These are phyloP conservation scores for Sebastolobus alascanus DNA, from an alignment of 2,797 vertebrate species.

Conservation along the genomic window DNA sequence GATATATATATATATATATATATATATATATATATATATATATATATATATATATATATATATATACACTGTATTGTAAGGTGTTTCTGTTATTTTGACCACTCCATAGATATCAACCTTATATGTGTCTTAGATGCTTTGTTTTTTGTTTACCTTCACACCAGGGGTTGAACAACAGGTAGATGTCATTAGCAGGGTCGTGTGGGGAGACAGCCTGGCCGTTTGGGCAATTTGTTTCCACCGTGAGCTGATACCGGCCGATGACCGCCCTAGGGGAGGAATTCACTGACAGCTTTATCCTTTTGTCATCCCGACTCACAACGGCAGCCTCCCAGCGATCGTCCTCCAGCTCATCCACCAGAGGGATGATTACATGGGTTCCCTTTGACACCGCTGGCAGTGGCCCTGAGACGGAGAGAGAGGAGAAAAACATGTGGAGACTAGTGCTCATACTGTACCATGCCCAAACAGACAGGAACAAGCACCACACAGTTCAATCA, in stretches of 20 bases:
- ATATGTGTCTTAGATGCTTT: background rate
- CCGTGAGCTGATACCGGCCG: conserved; percentile 86
- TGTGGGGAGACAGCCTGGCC: conserved; percentile 77
- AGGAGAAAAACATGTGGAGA: background rate
- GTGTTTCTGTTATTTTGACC: conserved; percentile 12
- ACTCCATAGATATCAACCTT: background rate
- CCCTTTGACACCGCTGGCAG: conserved; percentile 84
- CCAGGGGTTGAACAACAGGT: conserved; percentile 93
- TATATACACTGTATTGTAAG: no score
- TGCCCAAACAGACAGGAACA: background rate
- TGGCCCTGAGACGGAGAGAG: conserved; percentile 61
- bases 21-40: no score
- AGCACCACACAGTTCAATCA: background rate
- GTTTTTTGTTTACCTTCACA: conserved; percentile 84
- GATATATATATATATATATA: no score
- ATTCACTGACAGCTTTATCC: conserved; percentile 83
- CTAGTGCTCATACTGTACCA: background rate
- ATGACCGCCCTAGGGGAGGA: conserved; percentile 83
- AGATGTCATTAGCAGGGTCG: conserved; percentile 83
- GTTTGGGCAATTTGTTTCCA: conserved; percentile 77
- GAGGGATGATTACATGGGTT: conserved; percentile 85
- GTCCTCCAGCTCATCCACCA: conserved; percentile 78
- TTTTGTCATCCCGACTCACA: conserved; percentile 64
- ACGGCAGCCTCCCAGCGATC: conserved; percentile 86
- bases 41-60: no score